A percentile compares a stretch with the other conserved stretches of the same genome.
These are phyloP conservation scores for Lindbergichthys nudifrons DNA, from an alignment of 2,797 vertebrate species.

Conservation along the genomic window DNA sequence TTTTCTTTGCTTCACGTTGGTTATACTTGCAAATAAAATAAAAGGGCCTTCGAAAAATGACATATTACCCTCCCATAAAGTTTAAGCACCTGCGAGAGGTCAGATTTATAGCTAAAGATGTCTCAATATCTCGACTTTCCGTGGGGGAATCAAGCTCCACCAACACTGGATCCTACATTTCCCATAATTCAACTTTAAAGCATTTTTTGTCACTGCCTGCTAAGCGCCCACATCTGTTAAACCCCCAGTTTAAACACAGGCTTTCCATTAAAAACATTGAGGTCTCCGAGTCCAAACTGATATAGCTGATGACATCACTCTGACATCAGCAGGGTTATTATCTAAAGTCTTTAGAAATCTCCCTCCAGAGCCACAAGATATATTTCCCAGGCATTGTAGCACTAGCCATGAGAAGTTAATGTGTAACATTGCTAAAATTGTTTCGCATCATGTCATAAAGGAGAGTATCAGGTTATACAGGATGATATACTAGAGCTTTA, in stretches of 20 bases:
- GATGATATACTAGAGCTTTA: not conserved
- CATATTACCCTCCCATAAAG: not conserved
- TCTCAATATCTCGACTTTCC: not conserved
- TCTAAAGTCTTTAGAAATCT: not conserved
- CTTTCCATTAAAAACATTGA: not conserved
- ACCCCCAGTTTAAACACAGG: not conserved
- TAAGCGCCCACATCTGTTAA: not conserved
- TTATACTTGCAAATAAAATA: slow-evolving; percentile 1
- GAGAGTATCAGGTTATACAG: not conserved
- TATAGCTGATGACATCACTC: slow-evolving; percentile 6
- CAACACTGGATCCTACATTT: not conserved
- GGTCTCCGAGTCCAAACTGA: not conserved
- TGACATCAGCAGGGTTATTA: slow-evolving; percentile 4
- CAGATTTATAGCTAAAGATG: not conserved
- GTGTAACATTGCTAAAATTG: not conserved
- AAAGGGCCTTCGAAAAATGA: slow-evolving; percentile 9
- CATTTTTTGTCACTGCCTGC: slow-evolving; percentile 2
- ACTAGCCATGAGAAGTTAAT: not conserved
- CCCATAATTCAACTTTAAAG: not conserved
- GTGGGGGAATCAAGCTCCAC: not conserved
- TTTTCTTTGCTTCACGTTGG: slow-evolving; percentile 9
- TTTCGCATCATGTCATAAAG: not conserved
- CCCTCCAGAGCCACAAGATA: not conserved
- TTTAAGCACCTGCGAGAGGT: not conserved
- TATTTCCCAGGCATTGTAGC: not conserved